A percentile compares a stretch with the other conserved stretches of the same genome.
Evolutionary conservation across 2,888 invertebrate species (phyloP).

Genomic region (Scotopteryx bipunctaria): DNA sequence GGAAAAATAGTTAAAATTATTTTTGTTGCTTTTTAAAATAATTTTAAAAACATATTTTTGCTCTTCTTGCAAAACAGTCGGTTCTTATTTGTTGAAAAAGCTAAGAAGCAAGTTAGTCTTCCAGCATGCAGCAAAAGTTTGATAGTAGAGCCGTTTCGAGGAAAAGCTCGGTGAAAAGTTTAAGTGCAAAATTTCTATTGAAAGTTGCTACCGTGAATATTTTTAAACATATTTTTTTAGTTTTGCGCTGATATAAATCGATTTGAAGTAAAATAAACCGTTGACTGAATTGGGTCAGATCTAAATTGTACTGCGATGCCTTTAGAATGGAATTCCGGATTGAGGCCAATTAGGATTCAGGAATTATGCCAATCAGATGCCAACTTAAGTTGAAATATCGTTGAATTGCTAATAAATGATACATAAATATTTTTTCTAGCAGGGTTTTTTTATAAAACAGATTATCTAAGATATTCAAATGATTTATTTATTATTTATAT

Average conservation of each 20-base stretch:
- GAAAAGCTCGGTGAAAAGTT: too few species aligned
- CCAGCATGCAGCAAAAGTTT: slow-evolving; percentile 21
- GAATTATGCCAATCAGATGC: not conserved
- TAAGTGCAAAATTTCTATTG: slow-evolving; percentile 14
- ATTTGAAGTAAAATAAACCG: not conserved
- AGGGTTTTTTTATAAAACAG: too few species aligned
- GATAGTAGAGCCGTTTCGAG: slow-evolving; percentile 15
- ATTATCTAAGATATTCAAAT: too few species aligned
- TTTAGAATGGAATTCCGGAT: not conserved
- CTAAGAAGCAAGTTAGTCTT: slow-evolving; percentile 13
- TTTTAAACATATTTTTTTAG: too few species aligned
- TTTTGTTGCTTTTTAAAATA: too few species aligned
- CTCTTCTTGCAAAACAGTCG: not conserved
- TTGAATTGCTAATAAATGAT: not conserved
- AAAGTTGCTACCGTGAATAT: slow-evolving; percentile 10
- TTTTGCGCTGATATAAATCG: too few species aligned
- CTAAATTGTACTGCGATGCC: not conserved
- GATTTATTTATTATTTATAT: too few species aligned
- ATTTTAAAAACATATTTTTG: not conserved
- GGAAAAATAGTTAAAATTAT: not conserved
- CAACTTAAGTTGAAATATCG: too few species aligned
- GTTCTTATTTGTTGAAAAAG: slow-evolving; percentile 1
- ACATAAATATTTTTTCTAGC: not conserved
- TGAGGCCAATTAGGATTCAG: not conserved
- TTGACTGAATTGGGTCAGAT: not conserved